Percentiles rank a stretch among this genome's conserved stretches.
Evolutionary conservation across 2,797 vertebrate genomes (phyloP).

Genomic region (Ispidina picta): DNA sequence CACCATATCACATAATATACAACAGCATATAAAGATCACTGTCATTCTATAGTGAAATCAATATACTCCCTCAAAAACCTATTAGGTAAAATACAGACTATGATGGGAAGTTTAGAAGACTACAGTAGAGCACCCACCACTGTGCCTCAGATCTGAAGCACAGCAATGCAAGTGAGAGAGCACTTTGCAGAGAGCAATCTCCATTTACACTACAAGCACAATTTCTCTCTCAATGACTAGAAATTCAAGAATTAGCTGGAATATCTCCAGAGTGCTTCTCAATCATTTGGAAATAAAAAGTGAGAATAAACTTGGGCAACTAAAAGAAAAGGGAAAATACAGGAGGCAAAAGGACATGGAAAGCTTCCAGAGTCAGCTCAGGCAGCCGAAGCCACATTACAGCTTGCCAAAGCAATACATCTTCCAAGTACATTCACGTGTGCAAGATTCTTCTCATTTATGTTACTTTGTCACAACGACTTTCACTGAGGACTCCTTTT

Average conservation of each 20-base stretch:
- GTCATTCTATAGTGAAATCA: constrained; percentile 13
- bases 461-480: constrained; percentile 63
- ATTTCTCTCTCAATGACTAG: background rate
- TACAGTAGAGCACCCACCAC: background rate
- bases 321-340: constrained; percentile 11
- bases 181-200: background rate
- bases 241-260: constrained; percentile 12
- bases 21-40: background rate
- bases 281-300: constrained; percentile 15
- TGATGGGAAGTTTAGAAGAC: constrained; percentile 1
- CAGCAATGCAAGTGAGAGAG: background rate
- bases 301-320: constrained; percentile 22
- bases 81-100: constrained; percentile 25
- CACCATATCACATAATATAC: background rate
- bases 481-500: constrained; percentile 57
- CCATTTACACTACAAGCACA: background rate
- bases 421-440: constrained; percentile 21
- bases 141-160: background rate
- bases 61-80: constrained; percentile 15
- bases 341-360: constrained; percentile 2
- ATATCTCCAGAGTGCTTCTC: background rate
- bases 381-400: background rate
- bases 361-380: background rate
- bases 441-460: constrained; percentile 44
- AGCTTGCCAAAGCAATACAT: constrained; percentile 43